Conservation (phyloP, 2,888 invertebrate species). For the Epicampocera succincta region DNA sequence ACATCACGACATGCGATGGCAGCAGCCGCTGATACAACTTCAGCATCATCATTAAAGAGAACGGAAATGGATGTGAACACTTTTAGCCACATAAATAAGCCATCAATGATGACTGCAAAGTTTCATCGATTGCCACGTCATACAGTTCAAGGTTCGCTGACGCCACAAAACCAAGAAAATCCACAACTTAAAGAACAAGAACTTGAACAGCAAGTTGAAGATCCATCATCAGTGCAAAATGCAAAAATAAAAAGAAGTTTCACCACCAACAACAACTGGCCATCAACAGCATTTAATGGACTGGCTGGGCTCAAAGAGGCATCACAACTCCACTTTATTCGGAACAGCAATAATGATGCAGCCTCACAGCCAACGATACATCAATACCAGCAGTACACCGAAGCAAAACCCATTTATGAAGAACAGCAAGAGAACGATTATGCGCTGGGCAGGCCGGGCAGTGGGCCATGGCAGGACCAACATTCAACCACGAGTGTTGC, state of each 20-base stretch:
- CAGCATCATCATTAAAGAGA: conserved; percentile 57
- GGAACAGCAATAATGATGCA: conserved; percentile 70
- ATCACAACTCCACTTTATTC: conserved; percentile 75
- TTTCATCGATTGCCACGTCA: conserved; percentile 72
- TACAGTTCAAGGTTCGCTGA: conserved; percentile 62
- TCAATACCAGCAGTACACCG: conserved; percentile 66
- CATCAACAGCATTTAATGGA: conserved; percentile 74
- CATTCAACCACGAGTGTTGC: conserved; percentile 46
- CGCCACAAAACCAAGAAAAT: conserved; percentile 59
- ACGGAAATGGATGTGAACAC: conserved; percentile 70
- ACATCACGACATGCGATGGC: conserved; percentile 47
- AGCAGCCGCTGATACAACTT: conserved; percentile 44
- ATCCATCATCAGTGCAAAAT: conserved; percentile 46
- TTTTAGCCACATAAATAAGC: conserved; percentile 73
- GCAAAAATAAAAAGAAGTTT: conserved; percentile 70
- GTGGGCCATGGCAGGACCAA: conserved; percentile 53
- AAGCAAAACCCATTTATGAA: conserved; percentile 78
- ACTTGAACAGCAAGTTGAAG: conserved; percentile 64
- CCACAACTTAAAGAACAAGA: conserved; percentile 22
- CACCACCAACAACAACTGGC: conserved; percentile 62
- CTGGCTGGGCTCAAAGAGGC: conserved; percentile 76
- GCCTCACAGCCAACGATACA: conserved; percentile 13
- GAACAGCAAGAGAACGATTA: conserved; percentile 78
- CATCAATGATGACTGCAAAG: conserved; percentile 42
- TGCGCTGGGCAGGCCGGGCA: conserved; percentile 60